Base-by-base conservation (phyloP, 2,888 invertebrate genomes). In the Ischnus inquisitorius region DNA sequence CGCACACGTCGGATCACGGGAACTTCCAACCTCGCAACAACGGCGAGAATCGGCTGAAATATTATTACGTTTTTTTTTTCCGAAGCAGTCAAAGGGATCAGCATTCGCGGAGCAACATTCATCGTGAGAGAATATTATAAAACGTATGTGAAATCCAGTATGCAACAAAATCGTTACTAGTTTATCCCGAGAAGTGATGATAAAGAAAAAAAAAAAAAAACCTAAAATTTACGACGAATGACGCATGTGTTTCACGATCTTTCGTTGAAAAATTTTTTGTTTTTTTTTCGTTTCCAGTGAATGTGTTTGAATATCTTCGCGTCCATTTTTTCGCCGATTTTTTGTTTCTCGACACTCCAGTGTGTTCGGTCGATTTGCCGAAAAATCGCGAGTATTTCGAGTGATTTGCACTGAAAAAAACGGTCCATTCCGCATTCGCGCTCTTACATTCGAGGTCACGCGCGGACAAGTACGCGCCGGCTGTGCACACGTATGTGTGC, bases 141-240 rank as follows among this genome's bases (percentile, higher is more conserved):
- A 74, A 74, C 74, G 74, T 74, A 74, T 48, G 74, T 74, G 74
- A 65, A 46, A 54, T 22, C 46, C 46, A 62, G 46, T 62, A 54
- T 74, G 60, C 25, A 46, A 46, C 43, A 12, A 28, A 25, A 34
- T n/a, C 0, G 8, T 48, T 57, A 60, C 41, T 60, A 25, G 14
- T 16, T n/a, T 72, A 41, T 68, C 10, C 41, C 25, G 22, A 64
- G 43, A 72, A 72, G 72, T 72, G 62, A 46, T 16, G 46, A 54
- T 19, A 43, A 62, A 46, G 14, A 39, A 39, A 14, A 14, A 19
- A 28, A 72, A 71, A 28, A 41, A 54, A 4, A 39, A 34, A 57
- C n/a, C 22, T 14, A 57, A 57, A 16, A 43, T 69, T 51, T 34
- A 39, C 48, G 48, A 51, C 51, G 51, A 48, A 19, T 51, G 51